These are phyloP conservation scores for Cotesia vestalis DNA, from an alignment of 1,140 invertebrate genomes.

Conservation along the genomic window DNA sequence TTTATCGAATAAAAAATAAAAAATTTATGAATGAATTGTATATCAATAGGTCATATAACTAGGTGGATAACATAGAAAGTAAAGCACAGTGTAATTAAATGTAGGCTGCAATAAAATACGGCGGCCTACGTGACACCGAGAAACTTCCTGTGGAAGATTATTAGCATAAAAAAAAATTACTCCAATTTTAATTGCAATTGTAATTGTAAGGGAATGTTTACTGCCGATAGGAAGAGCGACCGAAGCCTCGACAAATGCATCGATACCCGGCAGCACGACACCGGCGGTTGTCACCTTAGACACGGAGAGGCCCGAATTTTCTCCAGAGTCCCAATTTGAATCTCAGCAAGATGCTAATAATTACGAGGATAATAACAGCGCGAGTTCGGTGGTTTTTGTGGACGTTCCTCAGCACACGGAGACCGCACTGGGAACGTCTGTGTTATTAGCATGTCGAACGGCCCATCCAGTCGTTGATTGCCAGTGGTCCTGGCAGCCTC, in stretches of 20 bases:
- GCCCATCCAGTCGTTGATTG: constrained; percentile 58
- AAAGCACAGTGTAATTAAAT: no score
- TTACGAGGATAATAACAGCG: neutral
- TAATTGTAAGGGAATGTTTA: no score
- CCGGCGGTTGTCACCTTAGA: neutral
- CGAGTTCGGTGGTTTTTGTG: constrained; percentile 49
- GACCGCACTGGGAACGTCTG: constrained; percentile 56
- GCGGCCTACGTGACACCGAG: no score
- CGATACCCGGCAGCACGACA: neutral
- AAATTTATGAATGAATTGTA: no score
- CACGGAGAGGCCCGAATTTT: neutral
- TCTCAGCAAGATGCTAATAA: neutral
- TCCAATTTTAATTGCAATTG: no score
- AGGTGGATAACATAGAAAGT: no score
- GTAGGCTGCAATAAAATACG: no score
- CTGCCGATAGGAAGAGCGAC: neutral
- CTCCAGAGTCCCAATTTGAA: neutral
- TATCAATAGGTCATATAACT: no score
- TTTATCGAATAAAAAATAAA: no score
- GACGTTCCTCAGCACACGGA: constrained; percentile 56
- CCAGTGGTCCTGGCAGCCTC: constrained; percentile 62
- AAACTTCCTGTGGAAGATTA: no score
- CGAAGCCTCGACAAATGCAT: neutral
- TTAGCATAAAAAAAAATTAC: no score
- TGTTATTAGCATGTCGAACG: constrained; percentile 58